phyloP scores from a whole-genome alignment of 2,797 vertebrate genomes.

The Notoglanidium macrostoma region DNA sequence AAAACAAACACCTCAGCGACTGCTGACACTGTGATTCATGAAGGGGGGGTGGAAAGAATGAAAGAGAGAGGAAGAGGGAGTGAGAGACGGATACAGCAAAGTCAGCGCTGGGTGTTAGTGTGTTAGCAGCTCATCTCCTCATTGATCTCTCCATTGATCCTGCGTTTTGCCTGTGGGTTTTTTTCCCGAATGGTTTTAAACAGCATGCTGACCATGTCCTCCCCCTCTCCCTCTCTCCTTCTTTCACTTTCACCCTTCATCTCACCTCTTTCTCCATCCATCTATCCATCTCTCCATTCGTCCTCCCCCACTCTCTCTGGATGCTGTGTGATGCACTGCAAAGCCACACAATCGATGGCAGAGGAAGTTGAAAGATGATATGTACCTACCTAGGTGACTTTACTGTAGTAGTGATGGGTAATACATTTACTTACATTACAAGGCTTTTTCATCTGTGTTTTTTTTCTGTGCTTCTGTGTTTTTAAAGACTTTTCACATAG shows the following conservation, averaged over 20 bases:
- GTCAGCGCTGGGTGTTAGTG: slow-evolving; percentile 68
- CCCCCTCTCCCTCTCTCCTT: slow-evolving; percentile 24
- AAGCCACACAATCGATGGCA: slow-evolving; percentile 69
- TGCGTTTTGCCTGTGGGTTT: slow-evolving; percentile 68
- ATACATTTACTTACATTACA: slow-evolving; percentile 1
- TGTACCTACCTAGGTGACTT: slow-evolving; percentile 14
- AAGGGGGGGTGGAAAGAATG: slow-evolving; percentile 61
- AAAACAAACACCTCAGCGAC: slow-evolving; percentile 78
- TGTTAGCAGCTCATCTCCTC: slow-evolving; percentile 76
- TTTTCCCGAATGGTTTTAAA: slow-evolving; percentile 72
- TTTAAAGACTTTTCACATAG: background rate
- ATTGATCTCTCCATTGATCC: slow-evolving; percentile 78
- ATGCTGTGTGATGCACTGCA: slow-evolving; percentile 66
- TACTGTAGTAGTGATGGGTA: background rate
- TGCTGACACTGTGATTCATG: slow-evolving; percentile 80
- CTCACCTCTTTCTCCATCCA: slow-evolving; percentile 53
- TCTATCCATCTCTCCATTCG: slow-evolving; percentile 24
- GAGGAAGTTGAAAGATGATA: slow-evolving; percentile 42
- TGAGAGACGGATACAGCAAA: slow-evolving; percentile 54
- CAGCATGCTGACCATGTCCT: slow-evolving; percentile 61
- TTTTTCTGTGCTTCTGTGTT: background rate
- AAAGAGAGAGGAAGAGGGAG: slow-evolving; percentile 62
- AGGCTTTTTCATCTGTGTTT: background rate
- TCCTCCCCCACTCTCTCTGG: slow-evolving; percentile 59
- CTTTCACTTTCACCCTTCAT: slow-evolving; percentile 58